Evolutionary conservation across 2,797 vertebrate genomes (phyloP).

Genomic region (Malacoraja senta): DNA sequence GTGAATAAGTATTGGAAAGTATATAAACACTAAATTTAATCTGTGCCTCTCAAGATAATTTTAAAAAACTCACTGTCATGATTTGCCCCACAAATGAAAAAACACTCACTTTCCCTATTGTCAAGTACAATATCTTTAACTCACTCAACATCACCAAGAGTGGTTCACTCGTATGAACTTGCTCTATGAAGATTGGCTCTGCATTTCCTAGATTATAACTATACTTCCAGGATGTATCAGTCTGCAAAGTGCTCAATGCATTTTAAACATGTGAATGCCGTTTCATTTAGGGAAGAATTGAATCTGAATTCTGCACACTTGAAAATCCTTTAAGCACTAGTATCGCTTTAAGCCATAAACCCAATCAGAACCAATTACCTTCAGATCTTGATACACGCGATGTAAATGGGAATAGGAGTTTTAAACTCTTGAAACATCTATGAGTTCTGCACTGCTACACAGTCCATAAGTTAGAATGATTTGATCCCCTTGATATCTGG

Average conservation of each 20-base stretch:
- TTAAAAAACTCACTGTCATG: not conserved
- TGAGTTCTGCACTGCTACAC: not conserved
- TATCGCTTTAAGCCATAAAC: not conserved
- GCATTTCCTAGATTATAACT: too few relatives aligned
- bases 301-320: not conserved
- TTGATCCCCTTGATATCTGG: not conserved
- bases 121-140: not conserved
- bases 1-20: not conserved
- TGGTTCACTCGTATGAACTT: too few relatives aligned
- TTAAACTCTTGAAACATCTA: not conserved
- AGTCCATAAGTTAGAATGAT: not conserved
- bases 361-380: not conserved
- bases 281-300: too few relatives aligned
- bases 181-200: too few relatives aligned
- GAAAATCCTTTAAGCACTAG: not conserved
- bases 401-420: not conserved
- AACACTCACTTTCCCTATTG: not conserved
- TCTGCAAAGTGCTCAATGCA: too few relatives aligned
- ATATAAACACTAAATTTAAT: not conserved
- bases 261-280: too few relatives aligned
- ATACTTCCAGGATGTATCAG: too few relatives aligned
- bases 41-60: too few relatives aligned
- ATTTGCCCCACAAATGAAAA: not conserved
- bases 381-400: not conserved
- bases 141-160: too few relatives aligned